Percentiles rank a stretch among this genome's conserved stretches.
Evolutionary conservation across 2,888 invertebrate species (phyloP).

Genomic region (Cephalotes varians): DNA sequence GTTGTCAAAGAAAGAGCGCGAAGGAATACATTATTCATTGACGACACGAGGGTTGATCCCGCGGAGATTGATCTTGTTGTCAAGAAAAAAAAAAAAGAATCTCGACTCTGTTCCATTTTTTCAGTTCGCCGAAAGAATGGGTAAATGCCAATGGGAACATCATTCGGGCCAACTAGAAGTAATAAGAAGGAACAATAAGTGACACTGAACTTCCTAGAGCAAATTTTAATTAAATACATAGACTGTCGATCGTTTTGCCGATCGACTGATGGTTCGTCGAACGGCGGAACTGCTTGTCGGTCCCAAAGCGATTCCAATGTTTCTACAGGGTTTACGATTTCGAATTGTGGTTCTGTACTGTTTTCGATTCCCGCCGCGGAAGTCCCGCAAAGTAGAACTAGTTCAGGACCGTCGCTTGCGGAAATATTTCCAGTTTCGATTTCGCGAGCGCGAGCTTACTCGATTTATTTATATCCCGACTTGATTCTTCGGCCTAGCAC

Average conservation of each 20-base stretch:
- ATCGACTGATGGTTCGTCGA: conserved; percentile 4
- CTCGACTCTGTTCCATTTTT: conserved; percentile 24
- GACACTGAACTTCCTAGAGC: conserved; percentile 68
- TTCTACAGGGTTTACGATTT: not conserved
- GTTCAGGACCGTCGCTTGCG: not conserved
- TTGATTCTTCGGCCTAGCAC: conserved; percentile 52
- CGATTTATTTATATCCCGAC: conserved; percentile 26
- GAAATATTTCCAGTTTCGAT: conserved; percentile 24
- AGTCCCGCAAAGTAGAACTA: not conserved
- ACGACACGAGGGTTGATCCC: not conserved
- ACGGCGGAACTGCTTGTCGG: not conserved
- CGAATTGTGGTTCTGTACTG: not conserved
- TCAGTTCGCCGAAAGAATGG: conserved; percentile 48
- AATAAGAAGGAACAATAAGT: conserved; percentile 68
- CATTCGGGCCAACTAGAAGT: conserved; percentile 72
- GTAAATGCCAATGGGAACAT: conserved; percentile 70
- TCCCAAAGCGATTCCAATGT: not conserved
- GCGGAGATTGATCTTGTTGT: not conserved
- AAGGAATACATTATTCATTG: conserved; percentile 16
- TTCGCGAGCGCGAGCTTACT: conserved; percentile 2
- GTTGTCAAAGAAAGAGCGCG: not conserved
- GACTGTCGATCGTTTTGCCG: conserved; percentile 3
- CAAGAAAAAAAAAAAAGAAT: not conserved
- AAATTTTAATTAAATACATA: conserved; percentile 54
- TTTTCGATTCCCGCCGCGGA: not conserved